A percentile compares a stretch with the other conserved stretches of the same genome.
Evolutionary conservation across 2,888 invertebrate species (phyloP).

Genomic region (Theretra japonica): DNA sequence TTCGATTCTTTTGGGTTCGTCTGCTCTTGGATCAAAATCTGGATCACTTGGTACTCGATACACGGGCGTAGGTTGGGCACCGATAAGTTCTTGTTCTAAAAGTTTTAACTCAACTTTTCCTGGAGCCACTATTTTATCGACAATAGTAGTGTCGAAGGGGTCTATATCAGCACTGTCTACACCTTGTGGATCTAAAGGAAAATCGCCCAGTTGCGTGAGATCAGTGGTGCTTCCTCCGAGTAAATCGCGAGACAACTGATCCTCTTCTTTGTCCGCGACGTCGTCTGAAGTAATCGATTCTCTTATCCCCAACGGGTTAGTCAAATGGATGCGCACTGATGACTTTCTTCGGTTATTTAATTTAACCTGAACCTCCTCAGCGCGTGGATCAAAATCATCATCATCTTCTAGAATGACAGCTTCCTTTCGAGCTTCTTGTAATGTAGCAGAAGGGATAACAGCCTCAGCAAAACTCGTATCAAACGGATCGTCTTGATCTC

Average conservation of each 20-base stretch:
- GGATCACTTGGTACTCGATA: conserved; percentile 87
- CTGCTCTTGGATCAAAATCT: conserved; percentile 92
- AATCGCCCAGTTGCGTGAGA: conserved; percentile 87
- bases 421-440: conserved; percentile 76
- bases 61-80: conserved; percentile 64
- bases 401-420: conserved; percentile 74
- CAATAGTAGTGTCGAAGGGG: conserved; percentile 94
- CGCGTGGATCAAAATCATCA: conserved; percentile 87
- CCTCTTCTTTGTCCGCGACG: conserved; percentile 70
- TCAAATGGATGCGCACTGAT: conserved; percentile 86
- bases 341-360: conserved; percentile 79
- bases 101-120: conserved; percentile 92
- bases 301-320: conserved; percentile 86
- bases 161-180: conserved; percentile 87
- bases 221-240: conserved; percentile 91
- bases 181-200: conserved; percentile 87
- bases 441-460: conserved; percentile 83
- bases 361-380: conserved; percentile 80
- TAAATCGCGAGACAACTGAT: conserved; percentile 85
- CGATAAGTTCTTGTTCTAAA: conserved; percentile 90
- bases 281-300: conserved; percentile 84
- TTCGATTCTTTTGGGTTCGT: conserved; percentile 78
- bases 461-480: conserved; percentile 93
- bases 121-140: conserved; percentile 88
- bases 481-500: conserved; percentile 91